Evolutionary conservation across 2,888 invertebrate genomes (phyloP).

Genomic region (Catocala fraxini): DNA sequence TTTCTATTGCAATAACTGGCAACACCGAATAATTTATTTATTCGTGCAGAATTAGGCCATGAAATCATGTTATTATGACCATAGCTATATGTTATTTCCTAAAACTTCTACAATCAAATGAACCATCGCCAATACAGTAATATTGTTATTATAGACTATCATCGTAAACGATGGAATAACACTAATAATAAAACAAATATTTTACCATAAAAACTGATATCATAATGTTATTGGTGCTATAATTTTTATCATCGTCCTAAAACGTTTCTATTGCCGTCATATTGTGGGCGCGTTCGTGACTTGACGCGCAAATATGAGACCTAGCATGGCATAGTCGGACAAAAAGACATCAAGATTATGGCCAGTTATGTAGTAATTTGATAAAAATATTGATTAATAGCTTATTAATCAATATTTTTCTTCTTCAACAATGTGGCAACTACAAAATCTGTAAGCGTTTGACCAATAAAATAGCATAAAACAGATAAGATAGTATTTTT

Average conservation of each 20-base stretch:
- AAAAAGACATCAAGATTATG: too few species aligned
- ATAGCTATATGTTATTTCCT: background rate
- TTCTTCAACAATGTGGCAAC: too few species aligned
- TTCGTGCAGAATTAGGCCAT: too few species aligned
- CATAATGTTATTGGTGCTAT: conserved; percentile 28
- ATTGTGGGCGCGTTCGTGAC: conserved; percentile 37
- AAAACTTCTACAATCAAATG: background rate
- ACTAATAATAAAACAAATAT: conserved; percentile 20
- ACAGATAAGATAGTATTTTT: too few species aligned
- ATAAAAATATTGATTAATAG: too few species aligned
- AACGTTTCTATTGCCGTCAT: conserved; percentile 22
- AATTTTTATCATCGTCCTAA: conserved; percentile 33
- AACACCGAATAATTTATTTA: too few species aligned
- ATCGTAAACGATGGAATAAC: conserved; percentile 8
- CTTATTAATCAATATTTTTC: too few species aligned
- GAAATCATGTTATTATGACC: background rate
- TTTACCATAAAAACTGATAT: conserved; percentile 12
- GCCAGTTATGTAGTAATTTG: too few species aligned
- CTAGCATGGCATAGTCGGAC: background rate
- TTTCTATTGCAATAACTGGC: too few species aligned
- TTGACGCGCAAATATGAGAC: conserved; percentile 23
- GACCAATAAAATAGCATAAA: too few species aligned
- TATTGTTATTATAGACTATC: background rate
- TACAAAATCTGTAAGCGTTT: too few species aligned
- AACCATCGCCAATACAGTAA: background rate